Conservation (phyloP, 2,797 vertebrate species). For the Dipus sagitta region DNA sequence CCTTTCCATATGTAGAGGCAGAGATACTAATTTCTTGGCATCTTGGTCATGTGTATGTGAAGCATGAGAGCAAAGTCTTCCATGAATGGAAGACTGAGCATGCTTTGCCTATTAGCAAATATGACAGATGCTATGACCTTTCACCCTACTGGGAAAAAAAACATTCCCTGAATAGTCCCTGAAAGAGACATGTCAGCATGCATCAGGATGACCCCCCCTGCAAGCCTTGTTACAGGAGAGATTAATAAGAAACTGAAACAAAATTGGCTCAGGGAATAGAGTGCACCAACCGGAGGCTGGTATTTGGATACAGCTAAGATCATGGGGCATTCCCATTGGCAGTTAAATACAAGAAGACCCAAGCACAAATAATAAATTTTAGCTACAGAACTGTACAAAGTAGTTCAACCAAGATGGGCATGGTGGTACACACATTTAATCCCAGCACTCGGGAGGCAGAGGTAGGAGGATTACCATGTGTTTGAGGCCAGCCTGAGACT, state of each 20-base stretch:
- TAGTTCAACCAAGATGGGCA: neutral
- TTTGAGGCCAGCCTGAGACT: no score
- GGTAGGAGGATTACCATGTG: no score
- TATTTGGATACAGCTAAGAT: neutral
- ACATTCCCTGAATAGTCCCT: neutral
- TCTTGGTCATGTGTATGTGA: slow-evolving; percentile 17
- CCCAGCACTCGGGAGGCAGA: no score
- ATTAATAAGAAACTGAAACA: slow-evolving; percentile 19
- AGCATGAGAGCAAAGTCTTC: neutral
- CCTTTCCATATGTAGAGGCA: neutral
- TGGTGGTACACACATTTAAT: no score
- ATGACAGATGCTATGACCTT: neutral
- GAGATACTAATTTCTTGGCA: neutral
- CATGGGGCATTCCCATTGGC: neutral
- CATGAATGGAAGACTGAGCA: neutral
- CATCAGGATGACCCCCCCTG: neutral
- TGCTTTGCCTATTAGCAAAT: neutral
- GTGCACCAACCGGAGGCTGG: neutral
- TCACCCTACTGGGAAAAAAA: neutral
- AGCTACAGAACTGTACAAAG: neutral
- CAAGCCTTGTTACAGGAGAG: neutral
- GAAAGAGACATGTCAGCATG: neutral
- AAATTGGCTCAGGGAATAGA: neutral
- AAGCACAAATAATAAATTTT: neutral
- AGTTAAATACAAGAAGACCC: neutral